Base-by-base conservation (phyloP, 2,888 invertebrate genomes). In the Oligia strigilis region DNA sequence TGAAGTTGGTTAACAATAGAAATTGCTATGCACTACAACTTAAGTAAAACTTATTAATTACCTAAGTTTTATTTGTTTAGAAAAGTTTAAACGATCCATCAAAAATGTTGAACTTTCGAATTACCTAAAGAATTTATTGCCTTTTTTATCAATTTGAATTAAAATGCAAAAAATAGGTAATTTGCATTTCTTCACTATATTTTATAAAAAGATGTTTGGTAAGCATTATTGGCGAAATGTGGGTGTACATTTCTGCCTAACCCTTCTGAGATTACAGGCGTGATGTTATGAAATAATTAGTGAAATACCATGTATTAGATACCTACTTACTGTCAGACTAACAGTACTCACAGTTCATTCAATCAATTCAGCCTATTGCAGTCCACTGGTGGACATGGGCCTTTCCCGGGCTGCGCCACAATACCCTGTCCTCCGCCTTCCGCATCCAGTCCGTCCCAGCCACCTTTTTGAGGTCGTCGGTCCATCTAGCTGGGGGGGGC, bases 1-100 rank as follows among this genome's bases (percentile, higher is more conserved):
- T 67, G 66, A 67, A 80, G 43, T 80, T 82, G 5, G n/a, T 40
- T 55, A 55, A 67, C 82, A 82, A 82, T 40, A n/a, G 36, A 67
- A 46, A 55, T 75, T 19, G 9, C 2, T 13, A 17, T 67, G 52
- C 76, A 82, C 14, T 52, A 52, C 52, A 60, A 52, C 40, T 65
- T 49, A 49, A n/a, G 40, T n/a, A 1, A 13, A 65, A 58, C 23
- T 73, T 58, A 49, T 66, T 60, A 66, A 60, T 60, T 52, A 52
- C 8, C 2, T 14, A 55, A 72, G 13, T 81, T 82, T 58, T 36
- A 29, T 66, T 75, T 60, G 4, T 46, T 43, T 36, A 14, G 11
- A n/a, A 73, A 80, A 43, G 49, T 73, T 72, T 23, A 58, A 66
- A 43, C 17, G 40, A 49, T 65, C 5, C 2, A 49, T 60, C 29